Percentiles rank a stretch among this genome's conserved stretches.
Conservation (phyloP, 2,797 vertebrate genomes). For the Rhinella marina region DNA sequence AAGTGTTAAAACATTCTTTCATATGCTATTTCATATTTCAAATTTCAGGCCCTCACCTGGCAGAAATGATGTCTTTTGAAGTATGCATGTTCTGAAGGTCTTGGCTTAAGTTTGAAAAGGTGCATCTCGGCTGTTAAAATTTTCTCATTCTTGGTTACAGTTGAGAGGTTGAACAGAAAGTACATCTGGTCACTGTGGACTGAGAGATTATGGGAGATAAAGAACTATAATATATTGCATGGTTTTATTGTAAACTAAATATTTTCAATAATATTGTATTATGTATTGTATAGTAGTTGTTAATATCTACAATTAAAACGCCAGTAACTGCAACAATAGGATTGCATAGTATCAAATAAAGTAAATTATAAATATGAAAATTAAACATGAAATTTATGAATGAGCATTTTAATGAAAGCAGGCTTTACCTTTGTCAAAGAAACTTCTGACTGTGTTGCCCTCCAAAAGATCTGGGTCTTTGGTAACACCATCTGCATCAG, state of each 20-base stretch:
- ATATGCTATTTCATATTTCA: neutral
- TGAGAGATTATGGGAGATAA: constrained; percentile 59
- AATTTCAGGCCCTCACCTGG: constrained; percentile 68
- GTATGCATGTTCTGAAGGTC: constrained; percentile 47
- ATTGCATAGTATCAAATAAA: neutral
- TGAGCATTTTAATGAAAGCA: neutral
- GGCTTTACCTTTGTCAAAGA: constrained; percentile 87
- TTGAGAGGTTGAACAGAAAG: constrained; percentile 85
- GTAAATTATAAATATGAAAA: neutral
- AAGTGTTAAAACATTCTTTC: neutral
- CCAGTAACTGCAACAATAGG: neutral
- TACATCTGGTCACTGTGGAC: constrained; percentile 81
- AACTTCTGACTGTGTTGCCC: constrained; percentile 90
- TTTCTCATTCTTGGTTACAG: constrained; percentile 82
- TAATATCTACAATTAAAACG: neutral
- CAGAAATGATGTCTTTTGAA: constrained; percentile 82
- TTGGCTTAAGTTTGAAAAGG: constrained; percentile 84
- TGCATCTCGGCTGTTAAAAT: constrained; percentile 88
- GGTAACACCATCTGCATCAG: constrained; percentile 87
- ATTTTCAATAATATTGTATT: neutral
- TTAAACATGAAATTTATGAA: neutral
- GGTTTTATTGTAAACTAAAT: too few species aligned
- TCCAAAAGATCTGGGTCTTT: constrained; percentile 84
- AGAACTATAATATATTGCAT: neutral
- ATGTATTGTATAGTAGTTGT: neutral